Base-by-base conservation (phyloP, 2,888 invertebrate genomes). In the Pocota personata region DNA sequence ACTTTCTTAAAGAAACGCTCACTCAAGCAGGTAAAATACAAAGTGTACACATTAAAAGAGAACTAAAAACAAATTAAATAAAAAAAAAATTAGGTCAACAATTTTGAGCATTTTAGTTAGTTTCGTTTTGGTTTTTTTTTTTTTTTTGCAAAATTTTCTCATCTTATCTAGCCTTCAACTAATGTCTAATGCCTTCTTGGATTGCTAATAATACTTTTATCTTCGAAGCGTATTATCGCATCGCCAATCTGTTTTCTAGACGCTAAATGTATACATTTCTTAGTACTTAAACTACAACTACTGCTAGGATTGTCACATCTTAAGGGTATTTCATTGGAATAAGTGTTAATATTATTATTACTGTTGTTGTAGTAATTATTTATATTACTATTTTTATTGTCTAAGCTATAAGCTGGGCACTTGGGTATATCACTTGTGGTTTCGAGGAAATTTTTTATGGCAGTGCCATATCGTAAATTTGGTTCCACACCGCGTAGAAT, bases 401-500 rank as follows among this genome's bases (percentile, higher is more conserved):
- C 66, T 66, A 71, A 60, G 46, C 78, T 78, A 50, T 67, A 66
- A 43, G 80, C 87, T 73, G 88, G 87, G 87, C 90, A 90, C 57
- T 88, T 88, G 40, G 89, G 89, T 83, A 90, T 88, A 55, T 88
- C 87, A 52, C 82, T 79, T 82, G 72, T 72, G 73, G 87, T 82
- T 78, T 89, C 87, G 86, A 92, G 87, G 88, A 90, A 90, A 46
- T 89, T 90, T 48, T 91, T 90, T 24, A 93, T 90, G 64, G 95
- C 93, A 89, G 94, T 94, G 46, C 93, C 93, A 75, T 90, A 92
- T 24, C 93, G 90, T 40, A 97, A 92, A 87, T 95, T 95, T 58
- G 97, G 97, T 91, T 98, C 98, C 6, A 96, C 95, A 27, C 96
- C 97, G 69, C 97, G 94, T 90, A 97, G 94, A 52, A 95, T 94